Conservation (phyloP, 2,797 vertebrate genomes). For the Pangasius krempfi region DNA sequence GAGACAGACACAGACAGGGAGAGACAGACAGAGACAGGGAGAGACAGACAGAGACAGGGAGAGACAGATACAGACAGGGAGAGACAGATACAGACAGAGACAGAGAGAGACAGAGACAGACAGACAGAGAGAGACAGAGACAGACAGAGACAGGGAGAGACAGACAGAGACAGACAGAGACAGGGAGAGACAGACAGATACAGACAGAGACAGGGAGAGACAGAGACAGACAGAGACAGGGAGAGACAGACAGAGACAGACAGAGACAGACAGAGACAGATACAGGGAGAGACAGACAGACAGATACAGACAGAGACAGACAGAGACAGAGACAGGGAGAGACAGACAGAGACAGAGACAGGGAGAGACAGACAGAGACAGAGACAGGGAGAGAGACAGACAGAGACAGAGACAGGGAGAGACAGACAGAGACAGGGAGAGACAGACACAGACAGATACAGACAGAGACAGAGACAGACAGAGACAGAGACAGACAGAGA, state of each 20-base stretch:
- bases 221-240: neutral
- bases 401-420: neutral
- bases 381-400: no score
- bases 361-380: neutral
- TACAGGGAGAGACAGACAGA: neutral
- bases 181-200: neutral
- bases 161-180: neutral
- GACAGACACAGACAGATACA: neutral
- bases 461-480: neutral
- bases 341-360: neutral
- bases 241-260: no score
- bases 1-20: neutral
- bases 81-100: neutral
- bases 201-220: neutral
- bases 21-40: neutral
- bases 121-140: neutral
- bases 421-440: neutral
- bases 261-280: neutral
- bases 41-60: no score
- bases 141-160: neutral
- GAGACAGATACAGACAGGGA: neutral
- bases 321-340: neutral
- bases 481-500: neutral
- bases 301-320: constrained; percentile 11
- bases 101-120: neutral